Base-by-base conservation (phyloP, 2,888 invertebrate species). In the Eristalis pertinax region DNA sequence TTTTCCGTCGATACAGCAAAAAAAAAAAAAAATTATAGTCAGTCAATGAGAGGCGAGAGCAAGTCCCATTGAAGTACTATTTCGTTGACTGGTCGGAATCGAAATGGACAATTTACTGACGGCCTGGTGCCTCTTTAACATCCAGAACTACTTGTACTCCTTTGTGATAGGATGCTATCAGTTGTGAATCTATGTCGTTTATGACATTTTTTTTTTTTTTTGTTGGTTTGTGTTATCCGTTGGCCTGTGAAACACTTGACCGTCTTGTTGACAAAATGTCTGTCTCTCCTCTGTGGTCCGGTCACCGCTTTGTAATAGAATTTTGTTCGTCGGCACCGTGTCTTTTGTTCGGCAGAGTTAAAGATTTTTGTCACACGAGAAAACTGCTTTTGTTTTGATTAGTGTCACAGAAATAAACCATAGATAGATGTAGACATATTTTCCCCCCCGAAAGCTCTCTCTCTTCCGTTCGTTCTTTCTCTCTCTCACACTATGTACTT, bases 361-460 rank as follows among this genome's bases (percentile, higher is more conserved):
- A 72, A 72, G n/a, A 67, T 8, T 50, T 50, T 67, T 62, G 50
- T 58, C 72, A 80, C 75, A 68, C 19, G 64, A 74, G 69, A 75
- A n/a, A n/a, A 50, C 50, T 50, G 72, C 73, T 80, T 84, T 87
- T 87, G 79, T 87, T 87, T 87, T 87, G 87, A 80, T 84, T 87
- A 76, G 68, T 87, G 79, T 83, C 80, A 76, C 83, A n/a, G 58
- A 82, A 86, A 74, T 82, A 86, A 74, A 82, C 64, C 15, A 60
- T 78, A 82, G 35, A 64, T 50, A 50, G 76, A 68, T 65, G 63
- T 69, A 69, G 70, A 70, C 75, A 85, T 79, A 77, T 67, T 86
- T 74, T 75, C 56, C 62, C 50, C 26, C 4, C 26, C 43, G 74
- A 82, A 60, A 86, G 81, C 82, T 85, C 69, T 26, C 68, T 85